Evolutionary conservation across 2,797 vertebrate species (phyloP).

Genomic region (Nyctalus aviator): DNA sequence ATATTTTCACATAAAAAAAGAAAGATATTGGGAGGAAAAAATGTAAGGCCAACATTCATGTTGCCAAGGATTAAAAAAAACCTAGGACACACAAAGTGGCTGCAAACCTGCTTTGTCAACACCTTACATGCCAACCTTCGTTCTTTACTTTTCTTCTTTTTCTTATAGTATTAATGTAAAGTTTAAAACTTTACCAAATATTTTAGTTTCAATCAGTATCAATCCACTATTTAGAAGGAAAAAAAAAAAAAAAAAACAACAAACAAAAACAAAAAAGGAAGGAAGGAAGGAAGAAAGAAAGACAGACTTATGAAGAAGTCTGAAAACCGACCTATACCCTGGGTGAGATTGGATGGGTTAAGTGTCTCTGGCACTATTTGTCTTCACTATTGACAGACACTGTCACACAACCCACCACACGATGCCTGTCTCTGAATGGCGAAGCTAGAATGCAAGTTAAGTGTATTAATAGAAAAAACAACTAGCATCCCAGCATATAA

Average conservation of each 20-base stretch:
- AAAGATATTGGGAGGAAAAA: constrained; percentile 73
- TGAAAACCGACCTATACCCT: constrained; percentile 94
- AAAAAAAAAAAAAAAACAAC: constrained; percentile 23
- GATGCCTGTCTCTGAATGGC: constrained; percentile 92
- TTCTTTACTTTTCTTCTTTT: constrained; percentile 87
- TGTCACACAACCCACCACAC: constrained; percentile 93
- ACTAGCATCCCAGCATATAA: constrained; percentile 92
- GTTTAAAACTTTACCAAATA: constrained; percentile 87
- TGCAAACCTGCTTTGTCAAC: constrained; percentile 90
- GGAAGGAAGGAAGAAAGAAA: constrained; percentile 82
- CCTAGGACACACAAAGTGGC: constrained; percentile 89
- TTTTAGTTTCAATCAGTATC: constrained; percentile 90
- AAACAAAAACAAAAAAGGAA: not conserved
- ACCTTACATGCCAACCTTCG: constrained; percentile 88
- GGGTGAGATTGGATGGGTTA: constrained; percentile 93
- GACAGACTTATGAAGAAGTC: constrained; percentile 91
- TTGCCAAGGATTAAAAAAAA: constrained; percentile 81
- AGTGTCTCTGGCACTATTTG: constrained; percentile 93
- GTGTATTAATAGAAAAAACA: constrained; percentile 94
- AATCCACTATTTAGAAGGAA: constrained; percentile 89
- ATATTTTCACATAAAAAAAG: constrained; percentile 78
- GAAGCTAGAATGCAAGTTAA: constrained; percentile 94
- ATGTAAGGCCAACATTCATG: constrained; percentile 69
- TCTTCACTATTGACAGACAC: constrained; percentile 94
- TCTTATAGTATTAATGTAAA: constrained; percentile 86